Base-by-base conservation (phyloP, 2,888 invertebrate species). In the Crossocerus cetratus region DNA sequence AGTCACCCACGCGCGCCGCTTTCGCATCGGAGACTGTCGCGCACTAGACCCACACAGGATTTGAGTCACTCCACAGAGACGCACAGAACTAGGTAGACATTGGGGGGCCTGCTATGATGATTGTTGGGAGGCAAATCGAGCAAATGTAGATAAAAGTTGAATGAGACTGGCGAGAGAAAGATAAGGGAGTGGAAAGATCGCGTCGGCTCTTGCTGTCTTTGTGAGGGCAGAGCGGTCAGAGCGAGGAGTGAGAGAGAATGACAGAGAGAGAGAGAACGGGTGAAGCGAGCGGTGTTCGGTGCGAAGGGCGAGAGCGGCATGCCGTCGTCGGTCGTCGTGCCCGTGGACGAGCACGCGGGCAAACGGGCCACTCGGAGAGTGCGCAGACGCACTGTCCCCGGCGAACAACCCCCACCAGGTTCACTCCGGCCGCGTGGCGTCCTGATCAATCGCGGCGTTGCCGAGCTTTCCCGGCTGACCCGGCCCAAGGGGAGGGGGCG, bases 381-480 rank as follows among this genome's bases (percentile, higher is more conserved):
- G 85, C 88, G 89, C 89, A 86, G 85, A 88, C 86, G 86, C 78
- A 57, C 76, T 84, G 84, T 85, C 84, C 86, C 84, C 83, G 84
- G 86, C 82, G 71, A 83, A 62, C 64, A 83, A 62, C 64, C 83
- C 84, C 84, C 82, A 78, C 86, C 82, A 67, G 43, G 74, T 69
- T 72, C 69, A 76, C 32, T 84, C 83, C 84, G 87, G 87, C 90
- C 90, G 90, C 89, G 89, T 90, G 89, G 89, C 87, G 86, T 85
- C 78, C 86, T 88, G 88, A 89, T 89, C 89, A 89, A 89, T 89
- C 77, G 83, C 86, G 76, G 74, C 76, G 89, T 89, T 89, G 88
- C 88, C 89, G 81, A 70, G 62, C 87, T 78, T 68, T 72, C 32
- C 32, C 76, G 54, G 73, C 65, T 74, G 84, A 79, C 84, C 81